Percentiles rank a stretch among this genome's conserved stretches.
Conservation (phyloP, 2,113 vertebrate genomes). For the Polypterus senegalus region DNA sequence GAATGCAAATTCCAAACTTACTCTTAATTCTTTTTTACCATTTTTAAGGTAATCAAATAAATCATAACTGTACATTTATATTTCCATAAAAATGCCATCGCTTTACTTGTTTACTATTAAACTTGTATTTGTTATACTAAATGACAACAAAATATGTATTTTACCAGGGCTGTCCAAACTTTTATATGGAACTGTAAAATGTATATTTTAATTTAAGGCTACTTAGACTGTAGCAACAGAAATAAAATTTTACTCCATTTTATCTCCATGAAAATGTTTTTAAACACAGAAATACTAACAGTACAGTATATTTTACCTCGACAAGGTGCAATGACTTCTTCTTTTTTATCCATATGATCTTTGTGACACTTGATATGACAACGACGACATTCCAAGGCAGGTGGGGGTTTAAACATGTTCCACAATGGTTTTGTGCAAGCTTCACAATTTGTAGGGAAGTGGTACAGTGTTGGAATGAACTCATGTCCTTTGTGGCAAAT, state of each 20-base stretch:
- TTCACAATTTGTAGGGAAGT: slow-evolving; percentile 95
- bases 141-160: no score
- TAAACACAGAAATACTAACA: neutral
- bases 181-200: no score
- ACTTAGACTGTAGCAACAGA: neutral
- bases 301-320: slow-evolving; percentile 53
- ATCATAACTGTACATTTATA: no score
- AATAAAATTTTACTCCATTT: neutral
- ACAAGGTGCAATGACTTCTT: slow-evolving; percentile 91
- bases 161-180: no score
- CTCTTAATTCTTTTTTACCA: no score
- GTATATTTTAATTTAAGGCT: neutral
- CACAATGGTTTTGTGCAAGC: slow-evolving; percentile 96
- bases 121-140: no score
- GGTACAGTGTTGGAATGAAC: slow-evolving; percentile 95
- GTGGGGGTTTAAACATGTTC: slow-evolving; percentile 97
- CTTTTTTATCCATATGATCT: slow-evolving; percentile 97
- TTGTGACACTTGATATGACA: slow-evolving; percentile 98
- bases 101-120: no score
- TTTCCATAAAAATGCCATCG: no score
- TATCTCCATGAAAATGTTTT: neutral
- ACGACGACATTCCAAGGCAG: slow-evolving; percentile 92
- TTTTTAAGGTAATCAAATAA: no score
- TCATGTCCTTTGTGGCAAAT: slow-evolving; percentile 98
- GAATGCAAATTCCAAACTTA: no score